A percentile compares a stretch with the other conserved stretches of the same genome.
phyloP scores from a whole-genome alignment of 2,113 vertebrate species.

The Stomatorhinus ivindoensis region DNA sequence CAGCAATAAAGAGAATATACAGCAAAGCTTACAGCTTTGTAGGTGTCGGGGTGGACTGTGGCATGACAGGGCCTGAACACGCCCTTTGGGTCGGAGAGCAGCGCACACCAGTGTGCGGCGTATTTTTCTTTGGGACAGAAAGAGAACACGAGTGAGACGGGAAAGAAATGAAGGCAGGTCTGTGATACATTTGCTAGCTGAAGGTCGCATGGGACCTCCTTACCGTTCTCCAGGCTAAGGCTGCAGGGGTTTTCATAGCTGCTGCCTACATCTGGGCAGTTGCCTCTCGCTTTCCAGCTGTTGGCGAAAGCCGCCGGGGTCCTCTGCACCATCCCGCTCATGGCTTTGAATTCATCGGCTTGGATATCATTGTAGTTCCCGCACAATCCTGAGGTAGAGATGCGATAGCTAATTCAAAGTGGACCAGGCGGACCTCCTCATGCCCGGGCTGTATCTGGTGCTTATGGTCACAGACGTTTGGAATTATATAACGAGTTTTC shows the following conservation, averaged over 20 bases:
- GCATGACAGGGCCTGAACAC: constrained; percentile 70
- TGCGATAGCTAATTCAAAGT: neutral
- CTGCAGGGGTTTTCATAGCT: constrained; percentile 52
- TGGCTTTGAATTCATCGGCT: constrained; percentile 53
- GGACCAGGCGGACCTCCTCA: neutral
- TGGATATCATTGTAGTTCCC: constrained; percentile 60
- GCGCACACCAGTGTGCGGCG: constrained; percentile 73
- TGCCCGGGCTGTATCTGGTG: neutral
- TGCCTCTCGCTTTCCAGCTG: constrained; percentile 52
- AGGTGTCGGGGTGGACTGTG: constrained; percentile 58
- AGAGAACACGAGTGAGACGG: neutral
- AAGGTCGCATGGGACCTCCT: neutral
- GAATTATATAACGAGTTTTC: neutral
- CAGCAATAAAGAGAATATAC: neutral
- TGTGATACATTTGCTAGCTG: neutral
- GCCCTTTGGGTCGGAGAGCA: constrained; percentile 52
- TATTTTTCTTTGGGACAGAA: constrained; percentile 64
- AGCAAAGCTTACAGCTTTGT: constrained; percentile 58
- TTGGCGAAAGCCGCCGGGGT: constrained; percentile 55
- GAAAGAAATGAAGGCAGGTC: neutral
- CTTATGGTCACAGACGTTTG: neutral
- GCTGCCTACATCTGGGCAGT: constrained; percentile 43
- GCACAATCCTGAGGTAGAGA: constrained; percentile 50
- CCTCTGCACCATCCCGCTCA: constrained; percentile 49
- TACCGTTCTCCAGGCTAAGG: constrained; percentile 57